Evolutionary conservation across 2,113 vertebrate species (phyloP), one percentile per base, ranked within the genome.

Genomic region (Mus pahari): DNA sequence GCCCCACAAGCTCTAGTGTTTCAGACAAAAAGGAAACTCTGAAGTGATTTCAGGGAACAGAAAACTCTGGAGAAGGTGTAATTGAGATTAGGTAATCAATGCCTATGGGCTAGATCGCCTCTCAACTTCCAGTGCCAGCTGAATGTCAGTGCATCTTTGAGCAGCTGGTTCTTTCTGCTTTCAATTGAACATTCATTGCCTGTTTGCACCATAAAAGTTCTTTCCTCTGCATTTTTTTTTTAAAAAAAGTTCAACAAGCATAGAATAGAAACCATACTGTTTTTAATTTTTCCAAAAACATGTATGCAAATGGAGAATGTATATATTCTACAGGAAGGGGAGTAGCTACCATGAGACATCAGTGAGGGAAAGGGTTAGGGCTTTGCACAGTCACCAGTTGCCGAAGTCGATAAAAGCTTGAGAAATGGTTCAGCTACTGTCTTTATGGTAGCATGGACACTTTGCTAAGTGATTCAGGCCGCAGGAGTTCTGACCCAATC

Each of bases 11-110:
- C 55, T 91, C 13, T 55, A 53, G 53, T 64, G 33, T 78, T 96
- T 92, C 74, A 66, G 66, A 92, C 71, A 93, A 50, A 91, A 14
- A 55, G 3, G 73, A 94, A 45, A 66, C 22, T 84, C 60, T 60
- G n/a, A 84, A 91, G 36, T 89, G 33, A 94, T 66, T 53, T 81
- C 7, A 91, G 31, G 39, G 13, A 95, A 89, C 70, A 53, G 31
- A 31, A 82, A 93, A 83, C 71, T 45, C 66, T 78, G 39, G n/a
- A 79, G 75, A 94, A 68, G 42, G 6, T 28, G 11, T 0, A 22
- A 24, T 8, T 31, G 24, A 66, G n/a, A 89, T n/a, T 8, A 48
- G 5, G 33, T 14, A 55, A 26, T 20, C 26, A n/a, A 50, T 64
- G 7, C 81, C 36, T 81, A 16, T 11, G 16, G 20, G 12, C n/a